Evolutionary conservation across 2,888 invertebrate genomes (phyloP).

Genomic region (Ophraella communa): DNA sequence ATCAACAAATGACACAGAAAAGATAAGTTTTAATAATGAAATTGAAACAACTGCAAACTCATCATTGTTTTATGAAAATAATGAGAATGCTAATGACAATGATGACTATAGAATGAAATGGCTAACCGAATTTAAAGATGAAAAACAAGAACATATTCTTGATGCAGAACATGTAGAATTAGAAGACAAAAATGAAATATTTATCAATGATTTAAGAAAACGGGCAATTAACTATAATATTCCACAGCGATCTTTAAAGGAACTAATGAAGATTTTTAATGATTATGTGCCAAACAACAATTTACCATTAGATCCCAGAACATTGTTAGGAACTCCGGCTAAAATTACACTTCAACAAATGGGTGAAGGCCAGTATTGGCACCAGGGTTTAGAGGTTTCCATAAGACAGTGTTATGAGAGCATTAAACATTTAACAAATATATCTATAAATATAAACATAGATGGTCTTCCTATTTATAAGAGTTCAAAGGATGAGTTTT

Average conservation of each 20-base stretch:
- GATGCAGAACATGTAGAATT: too few species aligned
- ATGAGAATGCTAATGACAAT: conserved; percentile 9
- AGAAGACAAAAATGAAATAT: too few species aligned
- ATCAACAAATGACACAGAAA: too few species aligned
- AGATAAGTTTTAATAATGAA: neutral
- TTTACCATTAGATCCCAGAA: conserved; percentile 17
- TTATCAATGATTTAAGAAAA: conserved; percentile 2
- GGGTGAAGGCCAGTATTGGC: conserved; percentile 6
- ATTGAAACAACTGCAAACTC: conserved; percentile 4
- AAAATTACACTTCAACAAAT: conserved; percentile 5
- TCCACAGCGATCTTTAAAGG: conserved; percentile 13
- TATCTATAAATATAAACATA: conserved; percentile 17
- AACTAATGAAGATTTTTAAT: conserved; percentile 5
- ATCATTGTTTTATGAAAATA: neutral
- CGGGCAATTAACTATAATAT: conserved; percentile 18
- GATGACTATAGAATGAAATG: conserved; percentile 2
- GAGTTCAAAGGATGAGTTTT: conserved; percentile 19
- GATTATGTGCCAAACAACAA: neutral
- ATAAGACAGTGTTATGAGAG: conserved; percentile 3
- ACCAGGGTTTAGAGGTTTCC: conserved; percentile 5
- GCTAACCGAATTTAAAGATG: conserved; percentile 4
- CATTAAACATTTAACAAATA: neutral
- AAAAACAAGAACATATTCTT: too few species aligned
- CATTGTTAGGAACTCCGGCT: conserved; percentile 14
- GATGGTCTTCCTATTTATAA: conserved; percentile 26